phyloP scores from a whole-genome alignment of 1,140 invertebrate genomes.

The Caerostris extrusa region DNA sequence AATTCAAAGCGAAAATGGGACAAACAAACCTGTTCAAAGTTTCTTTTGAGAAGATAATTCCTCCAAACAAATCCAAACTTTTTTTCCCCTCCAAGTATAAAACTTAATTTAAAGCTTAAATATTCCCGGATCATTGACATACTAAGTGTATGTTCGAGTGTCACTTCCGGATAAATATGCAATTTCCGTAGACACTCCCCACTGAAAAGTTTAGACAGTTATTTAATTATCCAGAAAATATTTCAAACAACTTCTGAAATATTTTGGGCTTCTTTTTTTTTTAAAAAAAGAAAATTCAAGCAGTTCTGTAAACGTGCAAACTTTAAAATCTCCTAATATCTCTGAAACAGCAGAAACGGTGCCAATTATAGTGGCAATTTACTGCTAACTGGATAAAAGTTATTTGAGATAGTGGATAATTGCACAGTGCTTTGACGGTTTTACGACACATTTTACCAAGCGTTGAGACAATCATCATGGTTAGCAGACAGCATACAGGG shows the following conservation, averaged over 20 bases:
- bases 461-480: background rate
- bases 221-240: background rate
- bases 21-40: no score
- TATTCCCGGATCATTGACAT: background rate
- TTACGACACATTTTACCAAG: slow-evolving; percentile 16
- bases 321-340: background rate
- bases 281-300: background rate
- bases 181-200: background rate
- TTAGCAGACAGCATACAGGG: no score
- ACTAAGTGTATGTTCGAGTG: background rate
- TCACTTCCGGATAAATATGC: background rate
- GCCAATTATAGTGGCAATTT: background rate
- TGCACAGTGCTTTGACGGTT: background rate
- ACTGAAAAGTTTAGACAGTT: slow-evolving; percentile 4
- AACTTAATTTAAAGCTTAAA: background rate
- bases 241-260: background rate
- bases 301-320: background rate
- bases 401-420: background rate
- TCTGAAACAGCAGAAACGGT: background rate
- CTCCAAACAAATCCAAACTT: no score
- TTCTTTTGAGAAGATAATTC: no score
- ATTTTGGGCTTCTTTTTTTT: background rate
- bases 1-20: no score
- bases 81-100: no score
- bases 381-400: background rate